These are phyloP conservation scores for Peromyscus eremicus DNA, from an alignment of 2,797 vertebrate genomes.

Conservation along the genomic window DNA sequence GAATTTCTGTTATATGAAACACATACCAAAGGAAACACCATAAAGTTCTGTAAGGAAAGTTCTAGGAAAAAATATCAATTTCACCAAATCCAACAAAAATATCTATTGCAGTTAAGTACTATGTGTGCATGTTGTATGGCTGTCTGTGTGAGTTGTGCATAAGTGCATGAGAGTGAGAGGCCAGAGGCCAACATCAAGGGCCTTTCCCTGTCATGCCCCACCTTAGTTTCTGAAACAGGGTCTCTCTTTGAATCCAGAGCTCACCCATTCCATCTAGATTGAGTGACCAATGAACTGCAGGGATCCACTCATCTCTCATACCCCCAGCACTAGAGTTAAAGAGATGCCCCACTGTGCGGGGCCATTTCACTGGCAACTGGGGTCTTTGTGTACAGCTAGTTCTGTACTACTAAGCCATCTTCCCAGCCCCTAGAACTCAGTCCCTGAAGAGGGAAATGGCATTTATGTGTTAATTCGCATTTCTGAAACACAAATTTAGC, in stretches of 20 bases:
- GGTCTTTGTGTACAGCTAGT: background rate
- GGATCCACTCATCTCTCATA: background rate
- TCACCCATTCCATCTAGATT: background rate
- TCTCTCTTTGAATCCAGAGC: background rate
- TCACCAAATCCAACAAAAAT: constrained; percentile 59
- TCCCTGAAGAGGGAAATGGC: constrained; percentile 57
- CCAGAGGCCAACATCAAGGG: background rate
- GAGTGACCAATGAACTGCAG: background rate
- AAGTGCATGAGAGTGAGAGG: too few species aligned
- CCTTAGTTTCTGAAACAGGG: background rate
- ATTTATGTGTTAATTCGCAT: constrained; percentile 45
- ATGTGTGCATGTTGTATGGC: background rate
- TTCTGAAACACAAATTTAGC: constrained; percentile 62
- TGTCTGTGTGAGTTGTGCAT: background rate
- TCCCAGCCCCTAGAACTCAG: background rate
- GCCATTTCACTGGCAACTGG: background rate
- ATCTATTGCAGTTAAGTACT: constrained; percentile 4
- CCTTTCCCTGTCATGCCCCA: background rate
- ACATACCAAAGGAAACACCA: background rate
- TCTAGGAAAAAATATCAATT: constrained; percentile 70
- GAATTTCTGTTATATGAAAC: constrained; percentile 52
- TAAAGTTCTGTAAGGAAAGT: constrained; percentile 61
- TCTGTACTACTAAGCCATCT: background rate
- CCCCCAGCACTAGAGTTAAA: background rate
- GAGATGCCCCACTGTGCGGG: background rate